phyloP scores from a whole-genome alignment of 2,888 invertebrate genomes.

The Cotesia congregata region DNA sequence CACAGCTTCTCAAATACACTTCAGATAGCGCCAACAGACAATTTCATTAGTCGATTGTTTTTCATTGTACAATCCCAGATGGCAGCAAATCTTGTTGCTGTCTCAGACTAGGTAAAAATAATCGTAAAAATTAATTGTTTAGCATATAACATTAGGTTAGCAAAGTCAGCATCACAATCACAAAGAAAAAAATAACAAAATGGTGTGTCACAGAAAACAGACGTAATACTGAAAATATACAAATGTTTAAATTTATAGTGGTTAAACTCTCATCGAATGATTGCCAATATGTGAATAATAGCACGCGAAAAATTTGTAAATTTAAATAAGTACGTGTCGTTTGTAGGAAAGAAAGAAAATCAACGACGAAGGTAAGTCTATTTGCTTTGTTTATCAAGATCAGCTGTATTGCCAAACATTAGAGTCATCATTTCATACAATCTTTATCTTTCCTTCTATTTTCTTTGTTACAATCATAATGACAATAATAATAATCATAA shows the following conservation, averaged over 20 bases:
- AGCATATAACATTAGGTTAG: neutral
- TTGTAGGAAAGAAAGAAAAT: conserved; percentile 44
- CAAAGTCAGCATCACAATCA: neutral
- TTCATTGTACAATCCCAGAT: neutral
- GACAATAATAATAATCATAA: neutral
- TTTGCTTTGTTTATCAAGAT: conserved; percentile 67
- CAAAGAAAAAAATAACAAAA: neutral
- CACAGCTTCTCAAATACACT: too few species aligned
- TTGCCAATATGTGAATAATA: conserved; percentile 58
- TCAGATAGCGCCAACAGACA: too few species aligned
- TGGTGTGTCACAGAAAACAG: conserved; percentile 37
- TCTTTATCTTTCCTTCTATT: conserved; percentile 52
- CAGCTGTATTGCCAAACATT: conserved; percentile 65
- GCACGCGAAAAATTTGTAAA: conserved; percentile 49
- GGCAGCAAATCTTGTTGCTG: neutral
- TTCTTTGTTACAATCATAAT: conserved; percentile 42
- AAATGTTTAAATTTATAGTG: conserved; percentile 63
- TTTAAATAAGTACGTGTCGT: conserved; percentile 52
- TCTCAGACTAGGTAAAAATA: neutral
- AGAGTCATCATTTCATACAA: conserved; percentile 45
- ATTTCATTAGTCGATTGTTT: too few species aligned
- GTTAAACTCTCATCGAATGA: conserved; percentile 48
- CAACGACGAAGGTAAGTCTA: conserved; percentile 60
- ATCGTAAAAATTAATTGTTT: neutral
- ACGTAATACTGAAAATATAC: conserved; percentile 59